Percentiles rank a stretch among this genome's conserved stretches.
These are phyloP conservation scores for Drosophila maculinotata DNA, from an alignment of 2,888 invertebrate genomes.

Conservation along the genomic window DNA sequence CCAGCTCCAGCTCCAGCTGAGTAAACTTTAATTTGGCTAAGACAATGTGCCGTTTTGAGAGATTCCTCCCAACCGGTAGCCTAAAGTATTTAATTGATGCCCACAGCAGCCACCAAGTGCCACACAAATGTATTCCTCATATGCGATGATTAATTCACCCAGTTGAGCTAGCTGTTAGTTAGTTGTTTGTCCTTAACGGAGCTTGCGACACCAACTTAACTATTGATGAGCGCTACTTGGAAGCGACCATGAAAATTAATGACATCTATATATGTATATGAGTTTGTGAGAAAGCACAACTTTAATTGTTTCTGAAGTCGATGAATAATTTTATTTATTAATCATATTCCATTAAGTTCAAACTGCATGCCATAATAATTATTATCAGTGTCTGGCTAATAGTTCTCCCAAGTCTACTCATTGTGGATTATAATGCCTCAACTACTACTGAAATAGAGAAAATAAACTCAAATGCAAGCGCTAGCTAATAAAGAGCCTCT, in stretches of 20 bases:
- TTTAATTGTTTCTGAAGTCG: too few species aligned
- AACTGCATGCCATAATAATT: too few species aligned
- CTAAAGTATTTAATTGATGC: constrained; percentile 68
- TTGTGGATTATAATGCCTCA: too few species aligned
- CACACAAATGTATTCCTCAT: constrained; percentile 37
- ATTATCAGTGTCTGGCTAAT: too few species aligned
- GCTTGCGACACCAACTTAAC: not conserved
- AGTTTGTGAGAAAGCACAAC: too few species aligned
- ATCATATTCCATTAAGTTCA: too few species aligned
- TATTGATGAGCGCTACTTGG: constrained; percentile 5
- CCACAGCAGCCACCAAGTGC: constrained; percentile 41
- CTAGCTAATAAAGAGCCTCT: constrained; percentile 51
- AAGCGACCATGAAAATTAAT: not conserved
- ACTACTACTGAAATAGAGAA: too few species aligned
- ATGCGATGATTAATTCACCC: constrained; percentile 59
- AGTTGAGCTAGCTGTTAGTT: not conserved
- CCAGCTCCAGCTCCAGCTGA: constrained; percentile 17
- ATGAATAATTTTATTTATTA: too few species aligned
- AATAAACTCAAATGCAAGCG: constrained; percentile 1
- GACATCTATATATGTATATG: not conserved
- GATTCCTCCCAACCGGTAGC: constrained; percentile 65
- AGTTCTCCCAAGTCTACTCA: too few species aligned
- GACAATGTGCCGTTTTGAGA: constrained; percentile 75
- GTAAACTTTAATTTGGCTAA: constrained; percentile 71
- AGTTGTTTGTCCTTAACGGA: constrained; percentile 8